phyloP scores from a whole-genome alignment of 1,140 invertebrate genomes.

The Nasonia longicornis region DNA sequence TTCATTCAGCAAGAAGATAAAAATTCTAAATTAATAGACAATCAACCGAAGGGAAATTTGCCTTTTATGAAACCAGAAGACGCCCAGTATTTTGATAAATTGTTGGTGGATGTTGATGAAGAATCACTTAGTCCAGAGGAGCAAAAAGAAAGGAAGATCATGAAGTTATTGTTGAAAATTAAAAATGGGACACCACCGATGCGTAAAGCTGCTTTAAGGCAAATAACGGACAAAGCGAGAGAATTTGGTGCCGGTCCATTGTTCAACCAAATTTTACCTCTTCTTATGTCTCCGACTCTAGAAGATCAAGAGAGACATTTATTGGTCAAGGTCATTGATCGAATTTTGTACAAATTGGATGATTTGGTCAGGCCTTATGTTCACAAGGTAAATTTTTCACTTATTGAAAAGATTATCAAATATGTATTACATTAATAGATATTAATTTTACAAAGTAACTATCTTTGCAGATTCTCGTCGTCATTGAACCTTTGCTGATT shows the following conservation, averaged over 20 bases:
- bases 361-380: conserved; percentile 99
- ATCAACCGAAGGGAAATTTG: conserved; percentile 96
- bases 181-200: conserved; percentile 99
- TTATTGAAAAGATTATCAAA: too few relatives aligned
- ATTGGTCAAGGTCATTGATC: conserved; percentile 98
- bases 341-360: conserved; percentile 98
- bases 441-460: conserved; percentile 11
- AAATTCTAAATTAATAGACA: conserved; percentile 90
- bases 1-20: conserved; percentile 93
- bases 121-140: conserved; percentile 96
- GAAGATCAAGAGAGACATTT: conserved; percentile 99
- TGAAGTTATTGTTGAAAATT: conserved; percentile 98
- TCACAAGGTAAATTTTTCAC: conserved; percentile 81
- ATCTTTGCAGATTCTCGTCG: conserved; percentile 86
- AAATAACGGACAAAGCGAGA: conserved; percentile 98
- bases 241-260: conserved; percentile 98
- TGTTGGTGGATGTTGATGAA: conserved; percentile 98
- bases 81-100: conserved; percentile 99
- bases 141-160: conserved; percentile 99
- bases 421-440: background rate
- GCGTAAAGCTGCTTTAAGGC: conserved; percentile 96
- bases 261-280: conserved; percentile 98
- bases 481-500: conserved; percentile 98
- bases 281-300: conserved; percentile 98
- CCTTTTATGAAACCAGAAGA: conserved; percentile 99